phyloP scores from a whole-genome alignment of 2,797 vertebrate genomes.

The Lepidocolaptes lacrymiger region DNA sequence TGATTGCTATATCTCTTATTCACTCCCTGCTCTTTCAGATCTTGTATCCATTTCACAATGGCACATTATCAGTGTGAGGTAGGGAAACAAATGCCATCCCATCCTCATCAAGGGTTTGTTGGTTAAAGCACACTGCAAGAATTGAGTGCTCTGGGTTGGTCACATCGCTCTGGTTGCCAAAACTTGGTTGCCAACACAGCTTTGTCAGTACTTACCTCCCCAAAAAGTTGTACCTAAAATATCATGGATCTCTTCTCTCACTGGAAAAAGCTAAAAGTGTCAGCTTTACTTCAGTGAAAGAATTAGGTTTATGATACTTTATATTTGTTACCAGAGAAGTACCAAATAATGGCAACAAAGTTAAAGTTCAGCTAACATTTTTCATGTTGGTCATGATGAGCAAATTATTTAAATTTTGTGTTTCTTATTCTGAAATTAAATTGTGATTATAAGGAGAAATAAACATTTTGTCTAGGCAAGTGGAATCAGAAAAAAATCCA shows the following conservation, averaged over 20 bases:
- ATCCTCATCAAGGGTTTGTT: background rate
- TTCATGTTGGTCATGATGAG: background rate
- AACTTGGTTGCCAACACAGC: background rate
- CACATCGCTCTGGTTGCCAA: rapidly evolving
- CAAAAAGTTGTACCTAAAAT: background rate
- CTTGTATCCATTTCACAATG: background rate
- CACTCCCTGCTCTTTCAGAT: background rate
- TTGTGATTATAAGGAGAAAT: background rate
- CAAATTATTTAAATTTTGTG: background rate
- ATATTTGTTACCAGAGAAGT: background rate
- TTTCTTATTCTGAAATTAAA: background rate
- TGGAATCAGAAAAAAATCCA: background rate
- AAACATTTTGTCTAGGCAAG: background rate
- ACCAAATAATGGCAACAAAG: background rate
- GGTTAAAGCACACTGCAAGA: background rate
- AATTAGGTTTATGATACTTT: background rate
- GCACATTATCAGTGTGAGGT: background rate
- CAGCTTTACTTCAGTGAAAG: background rate
- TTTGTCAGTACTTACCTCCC: background rate
- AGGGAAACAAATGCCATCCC: background rate
- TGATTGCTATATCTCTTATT: background rate
- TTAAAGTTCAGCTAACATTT: background rate
- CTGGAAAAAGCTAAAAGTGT: background rate
- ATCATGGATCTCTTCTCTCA: background rate
- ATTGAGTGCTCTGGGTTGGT: background rate